Percentiles rank a stretch among this genome's conserved stretches.
These are phyloP conservation scores for Myioborus melanocephalus DNA, from an alignment of 2,797 vertebrate species.

Conservation along the genomic window DNA sequence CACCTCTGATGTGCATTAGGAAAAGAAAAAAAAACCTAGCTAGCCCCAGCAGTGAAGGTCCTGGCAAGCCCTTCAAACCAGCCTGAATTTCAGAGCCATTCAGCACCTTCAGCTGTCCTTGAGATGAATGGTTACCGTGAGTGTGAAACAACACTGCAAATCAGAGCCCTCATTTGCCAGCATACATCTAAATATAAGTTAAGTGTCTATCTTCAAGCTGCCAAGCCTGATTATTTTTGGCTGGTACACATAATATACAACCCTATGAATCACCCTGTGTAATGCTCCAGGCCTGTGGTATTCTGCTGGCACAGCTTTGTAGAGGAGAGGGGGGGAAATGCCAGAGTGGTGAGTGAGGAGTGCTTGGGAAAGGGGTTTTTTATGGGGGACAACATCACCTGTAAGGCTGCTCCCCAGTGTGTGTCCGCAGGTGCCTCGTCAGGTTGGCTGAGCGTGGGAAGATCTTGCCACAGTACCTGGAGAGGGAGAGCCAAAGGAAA, in stretches of 20 bases:
- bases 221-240: constrained; percentile 62
- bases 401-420: constrained; percentile 98
- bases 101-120: constrained; percentile 63
- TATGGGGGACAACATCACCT: constrained; percentile 76
- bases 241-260: constrained; percentile 45
- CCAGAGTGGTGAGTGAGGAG: background rate
- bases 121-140: constrained; percentile 52
- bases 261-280: background rate
- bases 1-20: background rate
- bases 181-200: constrained; percentile 57
- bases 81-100: constrained; percentile 34
- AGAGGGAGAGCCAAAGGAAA: background rate
- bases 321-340: background rate
- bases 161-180: constrained; percentile 45
- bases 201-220: constrained; percentile 57
- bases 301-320: background rate
- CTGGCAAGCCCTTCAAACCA: constrained; percentile 48
- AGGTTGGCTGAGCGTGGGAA: constrained; percentile 98
- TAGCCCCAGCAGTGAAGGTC: background rate
- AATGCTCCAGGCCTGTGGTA: background rate
- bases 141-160: constrained; percentile 47
- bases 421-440: constrained; percentile 97
- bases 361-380: background rate
- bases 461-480: constrained; percentile 99
- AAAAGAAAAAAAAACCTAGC: background rate